Evolutionary conservation across 2,113 vertebrate species (phyloP).

Genomic region (Platichthys stellatus): DNA sequence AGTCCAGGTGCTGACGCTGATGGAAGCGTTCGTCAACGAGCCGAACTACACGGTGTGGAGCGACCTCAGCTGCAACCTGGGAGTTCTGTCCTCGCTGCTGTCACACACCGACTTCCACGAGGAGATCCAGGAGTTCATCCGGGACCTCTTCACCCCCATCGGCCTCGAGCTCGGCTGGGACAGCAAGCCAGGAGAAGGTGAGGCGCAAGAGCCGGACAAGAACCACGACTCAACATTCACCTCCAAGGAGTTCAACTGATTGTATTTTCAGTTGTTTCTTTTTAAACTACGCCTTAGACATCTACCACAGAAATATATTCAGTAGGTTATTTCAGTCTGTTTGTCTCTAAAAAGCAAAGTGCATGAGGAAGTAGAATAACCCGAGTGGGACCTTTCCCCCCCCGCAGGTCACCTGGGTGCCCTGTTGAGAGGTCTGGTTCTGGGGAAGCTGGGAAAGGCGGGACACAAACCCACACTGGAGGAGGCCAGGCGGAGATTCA

Average conservation of each 20-base stretch:
- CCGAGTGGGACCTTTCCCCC: background rate
- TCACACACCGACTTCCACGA: slow-evolving; percentile 97
- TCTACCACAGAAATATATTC: no score
- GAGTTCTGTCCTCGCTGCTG: slow-evolving; percentile 92
- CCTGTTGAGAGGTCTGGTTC: slow-evolving; percentile 90
- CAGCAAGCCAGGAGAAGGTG: slow-evolving; percentile 94
- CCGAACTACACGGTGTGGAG: slow-evolving; percentile 99
- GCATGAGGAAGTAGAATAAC: no score
- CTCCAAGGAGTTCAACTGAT: background rate
- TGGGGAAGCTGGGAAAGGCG: slow-evolving; percentile 96
- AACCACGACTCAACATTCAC: background rate
- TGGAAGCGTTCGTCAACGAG: slow-evolving; percentile 99
- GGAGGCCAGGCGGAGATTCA: slow-evolving; percentile 95
- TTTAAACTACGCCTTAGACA: no score
- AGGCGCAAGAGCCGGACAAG: slow-evolving; percentile 23
- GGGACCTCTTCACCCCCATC: slow-evolving; percentile 95
- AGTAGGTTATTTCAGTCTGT: no score
- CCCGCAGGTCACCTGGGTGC: slow-evolving; percentile 92
- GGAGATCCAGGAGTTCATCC: slow-evolving; percentile 95
- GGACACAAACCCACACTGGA: slow-evolving; percentile 95
- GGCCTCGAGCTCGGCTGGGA: slow-evolving; percentile 96
- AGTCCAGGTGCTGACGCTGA: slow-evolving; percentile 96
- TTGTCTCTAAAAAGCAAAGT: no score
- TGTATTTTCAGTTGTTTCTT: no score
- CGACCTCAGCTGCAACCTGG: slow-evolving; percentile 98